Percentiles rank a stretch among this genome's conserved stretches.
Evolutionary conservation across 2,113 vertebrate species (phyloP).

Genomic region (Pterophyllum scalare): DNA sequence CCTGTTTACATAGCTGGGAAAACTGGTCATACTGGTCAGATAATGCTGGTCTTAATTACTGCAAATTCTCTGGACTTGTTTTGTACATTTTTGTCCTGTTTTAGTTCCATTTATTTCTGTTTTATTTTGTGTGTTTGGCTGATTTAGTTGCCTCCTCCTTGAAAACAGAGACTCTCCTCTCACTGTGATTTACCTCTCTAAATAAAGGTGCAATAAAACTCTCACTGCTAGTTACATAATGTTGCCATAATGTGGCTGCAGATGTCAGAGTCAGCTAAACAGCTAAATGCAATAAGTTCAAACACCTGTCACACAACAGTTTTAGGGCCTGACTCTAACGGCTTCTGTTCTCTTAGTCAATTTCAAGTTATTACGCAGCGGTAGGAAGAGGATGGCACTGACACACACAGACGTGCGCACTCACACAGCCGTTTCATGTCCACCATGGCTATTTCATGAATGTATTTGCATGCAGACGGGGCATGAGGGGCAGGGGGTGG

Average conservation of each 20-base stretch:
- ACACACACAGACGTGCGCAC: slow-evolving; percentile 24
- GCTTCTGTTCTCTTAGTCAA: slow-evolving; percentile 18
- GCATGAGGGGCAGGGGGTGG: slow-evolving; percentile 62
- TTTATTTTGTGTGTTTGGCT: background rate
- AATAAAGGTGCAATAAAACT: background rate
- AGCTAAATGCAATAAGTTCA: background rate
- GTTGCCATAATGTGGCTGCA: background rate
- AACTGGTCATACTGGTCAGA: background rate
- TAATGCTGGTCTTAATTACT: background rate
- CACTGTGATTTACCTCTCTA: background rate
- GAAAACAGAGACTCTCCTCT: background rate
- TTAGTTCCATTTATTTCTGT: background rate
- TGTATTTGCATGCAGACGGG: slow-evolving; percentile 80
- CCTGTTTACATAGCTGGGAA: background rate
- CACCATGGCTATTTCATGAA: slow-evolving; percentile 80
- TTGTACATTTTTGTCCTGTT: background rate
- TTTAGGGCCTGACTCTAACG: background rate
- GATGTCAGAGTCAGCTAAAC: slow-evolving; percentile 14
- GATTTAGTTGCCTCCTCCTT: background rate
- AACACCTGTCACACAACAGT: slow-evolving; percentile 11
- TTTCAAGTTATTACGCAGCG: slow-evolving; percentile 41
- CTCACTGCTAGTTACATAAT: background rate
- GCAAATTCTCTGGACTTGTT: background rate
- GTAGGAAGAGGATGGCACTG: slow-evolving; percentile 36
- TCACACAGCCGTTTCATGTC: slow-evolving; percentile 56